Conservation (phyloP, 2,113 vertebrate genomes). For the Saimiri boliviensis region DNA sequence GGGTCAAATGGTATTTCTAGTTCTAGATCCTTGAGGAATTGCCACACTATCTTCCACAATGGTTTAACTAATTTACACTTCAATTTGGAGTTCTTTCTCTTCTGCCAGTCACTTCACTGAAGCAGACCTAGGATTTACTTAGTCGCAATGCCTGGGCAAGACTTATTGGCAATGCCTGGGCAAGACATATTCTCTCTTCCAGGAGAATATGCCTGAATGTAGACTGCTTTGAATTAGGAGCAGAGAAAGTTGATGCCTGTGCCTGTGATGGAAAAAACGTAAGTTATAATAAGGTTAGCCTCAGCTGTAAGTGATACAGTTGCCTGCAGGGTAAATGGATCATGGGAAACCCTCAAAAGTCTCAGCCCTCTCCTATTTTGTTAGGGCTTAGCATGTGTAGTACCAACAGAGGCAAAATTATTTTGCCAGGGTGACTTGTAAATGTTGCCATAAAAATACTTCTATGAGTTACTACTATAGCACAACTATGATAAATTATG, state of each 20-base stretch:
- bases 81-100: background rate
- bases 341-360: constrained; percentile 40
- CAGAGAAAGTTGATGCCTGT: rapidly evolving
- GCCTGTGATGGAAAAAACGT: background rate
- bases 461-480: constrained; percentile 81
- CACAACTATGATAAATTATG: constrained; percentile 85
- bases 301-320: rapidly evolving
- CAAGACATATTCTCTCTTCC: constrained; percentile 14
- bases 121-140: background rate
- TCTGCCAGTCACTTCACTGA: background rate
- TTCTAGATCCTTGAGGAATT: too few species aligned
- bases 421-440: constrained; percentile 84
- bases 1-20: too few species aligned
- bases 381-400: constrained; percentile 78
- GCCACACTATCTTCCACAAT: too few species aligned
- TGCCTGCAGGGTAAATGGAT: constrained; percentile 53
- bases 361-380: constrained; percentile 66
- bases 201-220: background rate
- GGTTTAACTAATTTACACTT: too few species aligned
- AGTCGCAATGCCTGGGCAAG: background rate
- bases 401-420: constrained; percentile 76
- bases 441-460: constrained; percentile 87
- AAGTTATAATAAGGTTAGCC: background rate
- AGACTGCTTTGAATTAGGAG: background rate
- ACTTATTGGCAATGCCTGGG: background rate